Percentiles rank a stretch among this genome's conserved stretches.
These are phyloP conservation scores for Hiodon alosoides DNA, from an alignment of 2,113 vertebrate genomes.

Conservation along the genomic window DNA sequence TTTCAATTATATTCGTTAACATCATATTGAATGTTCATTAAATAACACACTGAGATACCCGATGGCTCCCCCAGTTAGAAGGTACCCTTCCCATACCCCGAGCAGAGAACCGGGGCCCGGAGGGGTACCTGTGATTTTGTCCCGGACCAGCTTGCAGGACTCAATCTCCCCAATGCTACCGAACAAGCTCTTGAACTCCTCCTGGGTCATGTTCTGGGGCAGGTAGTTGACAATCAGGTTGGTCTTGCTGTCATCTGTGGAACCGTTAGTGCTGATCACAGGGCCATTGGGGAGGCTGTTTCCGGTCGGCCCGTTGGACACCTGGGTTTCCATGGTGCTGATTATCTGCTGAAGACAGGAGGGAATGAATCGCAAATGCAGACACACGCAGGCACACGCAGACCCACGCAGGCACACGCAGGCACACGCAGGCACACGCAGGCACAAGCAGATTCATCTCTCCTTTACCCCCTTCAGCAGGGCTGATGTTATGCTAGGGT, in stretches of 20 bases:
- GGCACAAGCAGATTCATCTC: too few relatives aligned
- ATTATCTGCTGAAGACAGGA: slow-evolving; percentile 88
- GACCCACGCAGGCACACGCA: too few relatives aligned
- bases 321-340: slow-evolving; percentile 97
- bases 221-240: slow-evolving; percentile 97
- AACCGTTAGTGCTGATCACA: slow-evolving; percentile 76
- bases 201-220: slow-evolving; percentile 97
- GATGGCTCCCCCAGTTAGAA: too few relatives aligned
- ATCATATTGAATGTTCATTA: too few relatives aligned
- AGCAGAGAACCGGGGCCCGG: background rate
- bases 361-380: slow-evolving; percentile 7
- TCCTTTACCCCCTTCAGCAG: too few relatives aligned
- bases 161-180: slow-evolving; percentile 94
- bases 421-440: too few relatives aligned
- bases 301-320: slow-evolving; percentile 86
- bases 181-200: slow-evolving; percentile 92
- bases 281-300: slow-evolving; percentile 83
- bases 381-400: slow-evolving; percentile 1
- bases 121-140: slow-evolving; percentile 84
- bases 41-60: too few relatives aligned
- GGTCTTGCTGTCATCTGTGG: slow-evolving; percentile 92
- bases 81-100: too few relatives aligned
- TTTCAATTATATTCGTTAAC: too few relatives aligned
- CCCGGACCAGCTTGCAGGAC: slow-evolving; percentile 89
- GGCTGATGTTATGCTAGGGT: background rate